These are phyloP conservation scores for Megaceryle maxima DNA, from an alignment of 2,113 vertebrate genomes.

Conservation along the genomic window DNA sequence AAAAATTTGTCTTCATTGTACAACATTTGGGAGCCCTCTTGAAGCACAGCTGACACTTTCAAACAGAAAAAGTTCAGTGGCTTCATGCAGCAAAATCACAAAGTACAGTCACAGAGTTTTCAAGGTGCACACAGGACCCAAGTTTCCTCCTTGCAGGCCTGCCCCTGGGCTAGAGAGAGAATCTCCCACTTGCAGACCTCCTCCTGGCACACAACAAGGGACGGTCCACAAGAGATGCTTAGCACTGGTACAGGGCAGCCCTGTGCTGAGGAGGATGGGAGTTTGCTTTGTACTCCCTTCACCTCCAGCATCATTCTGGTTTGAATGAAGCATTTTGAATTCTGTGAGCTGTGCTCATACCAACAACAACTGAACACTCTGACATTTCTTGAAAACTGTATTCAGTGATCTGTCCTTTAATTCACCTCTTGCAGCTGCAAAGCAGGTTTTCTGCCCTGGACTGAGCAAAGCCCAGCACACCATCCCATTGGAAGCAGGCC, in stretches of 20 bases:
- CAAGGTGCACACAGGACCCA: not conserved
- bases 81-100: not conserved
- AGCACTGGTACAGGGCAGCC: not conserved
- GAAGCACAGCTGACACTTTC: not conserved
- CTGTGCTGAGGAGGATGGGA: not conserved
- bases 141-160: not conserved
- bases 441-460: not conserved
- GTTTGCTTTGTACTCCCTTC: not conserved
- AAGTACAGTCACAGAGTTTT: not conserved
- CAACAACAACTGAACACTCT: not conserved
- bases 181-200: not conserved
- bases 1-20: not conserved
- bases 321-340: not conserved
- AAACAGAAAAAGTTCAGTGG: not conserved
- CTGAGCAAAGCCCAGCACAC: fast-evolving
- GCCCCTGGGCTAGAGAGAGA: not conserved
- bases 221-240: fast-evolving
- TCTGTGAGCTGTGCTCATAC: not conserved
- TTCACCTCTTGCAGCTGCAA: not conserved
- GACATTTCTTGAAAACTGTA: not conserved
- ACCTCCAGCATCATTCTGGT: not conserved
- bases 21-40: not conserved
- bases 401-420: not conserved
- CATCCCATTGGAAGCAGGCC: not conserved
- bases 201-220: not conserved